Evolutionary conservation across 2,113 vertebrate species (phyloP).

Genomic region (Ctenomys sociabilis): DNA sequence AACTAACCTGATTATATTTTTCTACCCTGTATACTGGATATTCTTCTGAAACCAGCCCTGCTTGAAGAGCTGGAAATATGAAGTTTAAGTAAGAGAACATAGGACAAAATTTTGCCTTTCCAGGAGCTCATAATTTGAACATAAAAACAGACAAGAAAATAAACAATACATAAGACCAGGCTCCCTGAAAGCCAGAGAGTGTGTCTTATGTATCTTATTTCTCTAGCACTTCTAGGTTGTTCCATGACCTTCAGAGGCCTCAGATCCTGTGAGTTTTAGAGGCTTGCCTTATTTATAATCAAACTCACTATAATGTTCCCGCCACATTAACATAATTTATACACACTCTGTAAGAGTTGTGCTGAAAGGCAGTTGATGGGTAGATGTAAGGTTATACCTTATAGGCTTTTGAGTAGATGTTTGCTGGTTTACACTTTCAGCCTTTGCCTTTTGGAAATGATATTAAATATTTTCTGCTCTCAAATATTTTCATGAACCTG

Average conservation of each 20-base stretch:
- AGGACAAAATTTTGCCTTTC: slow-evolving; percentile 63
- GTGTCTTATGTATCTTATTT: slow-evolving; percentile 20
- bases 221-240: not conserved
- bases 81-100: slow-evolving; percentile 63
- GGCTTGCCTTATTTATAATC: slow-evolving; percentile 55
- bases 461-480: slow-evolving; percentile 71
- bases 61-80: not conserved
- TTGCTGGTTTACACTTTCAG: slow-evolving; percentile 71
- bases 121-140: slow-evolving; percentile 53
- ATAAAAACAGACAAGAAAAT: slow-evolving; percentile 62
- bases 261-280: slow-evolving; percentile 7
- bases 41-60: slow-evolving; percentile 32
- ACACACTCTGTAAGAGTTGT: not conserved
- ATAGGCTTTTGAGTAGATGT: slow-evolving; percentile 62
- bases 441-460: slow-evolving; percentile 65
- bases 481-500: slow-evolving; percentile 58
- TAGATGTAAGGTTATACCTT: slow-evolving; percentile 54
- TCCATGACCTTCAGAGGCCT: not conserved
- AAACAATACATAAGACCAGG: slow-evolving; percentile 50
- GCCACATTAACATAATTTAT: slow-evolving; percentile 56
- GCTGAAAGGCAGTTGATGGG: slow-evolving; percentile 55
- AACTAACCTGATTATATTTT: slow-evolving; percentile 14
- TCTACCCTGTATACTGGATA: not conserved
- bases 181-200: slow-evolving; percentile 32
- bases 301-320: slow-evolving; percentile 36